Evolutionary conservation across 1,140 invertebrate species (phyloP).

Genomic region (Metaphire vulgaris): DNA sequence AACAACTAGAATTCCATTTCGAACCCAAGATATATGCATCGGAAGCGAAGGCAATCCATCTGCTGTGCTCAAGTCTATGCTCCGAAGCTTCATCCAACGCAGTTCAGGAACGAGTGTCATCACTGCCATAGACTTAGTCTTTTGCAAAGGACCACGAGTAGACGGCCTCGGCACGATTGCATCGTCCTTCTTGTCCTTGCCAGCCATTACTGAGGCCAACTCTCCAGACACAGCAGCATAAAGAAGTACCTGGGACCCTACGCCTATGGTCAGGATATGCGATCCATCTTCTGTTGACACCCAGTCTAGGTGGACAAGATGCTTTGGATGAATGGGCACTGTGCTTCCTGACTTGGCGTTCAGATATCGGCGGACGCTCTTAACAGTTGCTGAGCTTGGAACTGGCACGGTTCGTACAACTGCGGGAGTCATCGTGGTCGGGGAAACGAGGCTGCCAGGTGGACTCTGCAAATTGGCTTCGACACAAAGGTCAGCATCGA

Average conservation of each 20-base stretch:
- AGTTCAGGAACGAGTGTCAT: conserved; percentile 39
- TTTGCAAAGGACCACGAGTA: conserved; percentile 38
- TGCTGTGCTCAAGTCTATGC: conserved; percentile 83
- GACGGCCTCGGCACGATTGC: background rate
- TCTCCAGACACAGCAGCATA: conserved; percentile 53
- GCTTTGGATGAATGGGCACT: conserved; percentile 49
- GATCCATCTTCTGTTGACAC: conserved; percentile 97
- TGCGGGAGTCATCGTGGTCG: background rate
- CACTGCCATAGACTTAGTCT: conserved; percentile 44
- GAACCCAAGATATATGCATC: conserved; percentile 97
- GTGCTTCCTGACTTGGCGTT: conserved; percentile 11
- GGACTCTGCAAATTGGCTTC: background rate
- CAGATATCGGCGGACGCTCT: conserved; percentile 15
- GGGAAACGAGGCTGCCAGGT: background rate
- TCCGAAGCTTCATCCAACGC: conserved; percentile 90
- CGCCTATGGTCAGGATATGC: conserved; percentile 91
- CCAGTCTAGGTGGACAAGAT: conserved; percentile 88
- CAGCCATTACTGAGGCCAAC: conserved; percentile 41
- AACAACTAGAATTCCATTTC: conserved; percentile 92
- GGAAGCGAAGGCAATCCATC: conserved; percentile 91
- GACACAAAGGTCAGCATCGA: conserved; percentile 12
- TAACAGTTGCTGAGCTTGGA: conserved; percentile 22
- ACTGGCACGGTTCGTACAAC: conserved; percentile 5
- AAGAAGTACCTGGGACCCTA: conserved; percentile 72
- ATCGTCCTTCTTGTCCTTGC: conserved; percentile 1